phyloP scores from a whole-genome alignment of 2,888 invertebrate genomes.

The Leuctra nigra region DNA sequence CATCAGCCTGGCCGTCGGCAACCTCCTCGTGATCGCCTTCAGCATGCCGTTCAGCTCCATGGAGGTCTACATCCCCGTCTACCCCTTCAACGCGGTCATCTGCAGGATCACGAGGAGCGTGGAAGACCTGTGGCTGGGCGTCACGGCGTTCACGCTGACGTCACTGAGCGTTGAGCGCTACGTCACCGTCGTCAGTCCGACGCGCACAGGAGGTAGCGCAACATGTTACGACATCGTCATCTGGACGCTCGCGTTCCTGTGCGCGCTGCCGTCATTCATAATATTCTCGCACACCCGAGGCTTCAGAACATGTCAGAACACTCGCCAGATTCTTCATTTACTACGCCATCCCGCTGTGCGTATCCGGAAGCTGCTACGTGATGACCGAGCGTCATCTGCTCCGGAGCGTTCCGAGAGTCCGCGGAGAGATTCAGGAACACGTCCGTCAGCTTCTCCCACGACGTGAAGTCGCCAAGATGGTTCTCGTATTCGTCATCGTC shows the following conservation, averaged over 20 bases:
- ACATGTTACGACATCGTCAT: slow-evolving; percentile 63
- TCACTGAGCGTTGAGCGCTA: slow-evolving; percentile 86
- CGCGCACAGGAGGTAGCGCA: slow-evolving; percentile 68
- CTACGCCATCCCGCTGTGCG: slow-evolving; percentile 76
- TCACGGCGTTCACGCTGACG: slow-evolving; percentile 87
- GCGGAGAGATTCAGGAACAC: slow-evolving; percentile 69
- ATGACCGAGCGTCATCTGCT: slow-evolving; percentile 84
- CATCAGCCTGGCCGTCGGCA: slow-evolving; percentile 47
- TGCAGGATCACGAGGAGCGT: slow-evolving; percentile 70
- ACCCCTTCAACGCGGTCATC: slow-evolving; percentile 80
- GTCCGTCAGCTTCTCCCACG: slow-evolving; percentile 36
- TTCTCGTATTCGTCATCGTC: slow-evolving; percentile 81
- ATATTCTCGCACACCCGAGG: slow-evolving; percentile 57
- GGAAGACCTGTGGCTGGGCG: slow-evolving; percentile 84
- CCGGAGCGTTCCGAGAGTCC: slow-evolving; percentile 69
- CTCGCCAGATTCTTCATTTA: slow-evolving; percentile 61
- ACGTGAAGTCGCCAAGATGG: slow-evolving; percentile 71
- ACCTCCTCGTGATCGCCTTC: slow-evolving; percentile 64
- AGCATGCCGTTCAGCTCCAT: slow-evolving; percentile 81
- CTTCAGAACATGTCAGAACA: slow-evolving; percentile 58
- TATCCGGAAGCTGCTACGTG: slow-evolving; percentile 81
- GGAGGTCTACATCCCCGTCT: slow-evolving; percentile 64
- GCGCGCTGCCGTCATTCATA: slow-evolving; percentile 75
- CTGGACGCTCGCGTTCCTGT: slow-evolving; percentile 69
- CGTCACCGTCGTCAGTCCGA: slow-evolving; percentile 84